Evolutionary conservation across 1,140 invertebrate genomes (phyloP), one percentile per base, ranked within the genome.

Genomic region (Ephestia elutella): DNA sequence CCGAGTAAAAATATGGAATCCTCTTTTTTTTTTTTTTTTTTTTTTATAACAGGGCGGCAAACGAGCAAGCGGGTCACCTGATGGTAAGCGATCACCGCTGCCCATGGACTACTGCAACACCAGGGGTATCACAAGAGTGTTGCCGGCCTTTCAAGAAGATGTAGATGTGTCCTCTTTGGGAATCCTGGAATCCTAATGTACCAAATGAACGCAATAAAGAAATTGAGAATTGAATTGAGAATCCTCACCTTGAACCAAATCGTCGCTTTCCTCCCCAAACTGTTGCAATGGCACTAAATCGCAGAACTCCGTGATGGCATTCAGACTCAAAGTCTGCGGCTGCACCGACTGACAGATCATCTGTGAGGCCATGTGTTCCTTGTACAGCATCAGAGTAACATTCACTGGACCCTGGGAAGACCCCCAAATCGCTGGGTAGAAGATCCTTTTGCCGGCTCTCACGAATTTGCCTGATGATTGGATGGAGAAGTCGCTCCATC

Each of bases 221-320:
- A 35, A 9, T 35, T 11, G 3, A 35, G 13, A 13, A 35, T n/a
- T n/a, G n/a, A 13, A 35, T 35, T 5, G 3, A 9, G 9, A 35
- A 2, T 17, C n/a, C 10, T 44, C 15, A 94, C 93, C 93, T 91
- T 94, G 92, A 18, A 92, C 80, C 62, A 91, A 89, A 71, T 92
- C 91, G 50, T 89, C 88, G 1, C 90, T 85, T 7, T 89, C 84
- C 63, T 90, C 89, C 5, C 87, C 89, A 56, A 90, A 89, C 55
- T 93, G 92, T 65, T 93, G 91, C 18, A 91, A 85, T 11, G 94
- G 93, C 21, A 95, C 91, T 60, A 93, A 76, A 73, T 96, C 94
- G 70, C 92, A 93, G 80, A 96, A 96, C 78, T 95, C 93, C 7
- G 93, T 93, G 28, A 96, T 90, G 5, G 95, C 93, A 60, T 91